Evolutionary conservation across 2,113 vertebrate species (phyloP).

Genomic region (Lethenteron reissneri): DNA sequence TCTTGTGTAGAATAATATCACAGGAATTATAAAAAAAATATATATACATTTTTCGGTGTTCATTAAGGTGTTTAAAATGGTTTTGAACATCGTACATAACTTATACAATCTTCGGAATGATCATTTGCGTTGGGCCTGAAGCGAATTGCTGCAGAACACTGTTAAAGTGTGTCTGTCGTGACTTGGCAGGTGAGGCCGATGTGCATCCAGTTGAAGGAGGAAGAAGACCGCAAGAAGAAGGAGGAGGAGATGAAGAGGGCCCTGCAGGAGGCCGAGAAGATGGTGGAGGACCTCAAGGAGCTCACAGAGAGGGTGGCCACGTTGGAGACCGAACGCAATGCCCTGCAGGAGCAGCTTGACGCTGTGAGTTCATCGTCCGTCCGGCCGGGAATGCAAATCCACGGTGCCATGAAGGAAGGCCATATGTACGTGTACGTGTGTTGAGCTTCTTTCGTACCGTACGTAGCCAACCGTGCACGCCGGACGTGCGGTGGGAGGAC

Average conservation of each 20-base stretch:
- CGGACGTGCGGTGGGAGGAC: too few relatives aligned
- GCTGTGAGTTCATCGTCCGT: constrained; percentile 20
- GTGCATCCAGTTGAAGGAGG: constrained; percentile 11
- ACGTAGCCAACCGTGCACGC: too few relatives aligned
- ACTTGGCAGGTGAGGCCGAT: constrained; percentile 16
- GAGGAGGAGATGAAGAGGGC: constrained; percentile 26
- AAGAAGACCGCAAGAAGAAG: constrained; percentile 24
- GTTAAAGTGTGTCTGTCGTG: too few relatives aligned
- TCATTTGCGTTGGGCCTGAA: too few relatives aligned
- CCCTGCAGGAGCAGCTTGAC: constrained; percentile 17
- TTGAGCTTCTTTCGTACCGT: background rate
- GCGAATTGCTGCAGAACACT: too few relatives aligned
- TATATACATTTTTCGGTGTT: too few relatives aligned
- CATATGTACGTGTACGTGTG: background rate
- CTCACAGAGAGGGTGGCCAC: constrained; percentile 22
- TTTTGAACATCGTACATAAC: too few relatives aligned
- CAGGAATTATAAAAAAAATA: too few relatives aligned
- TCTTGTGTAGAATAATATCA: too few relatives aligned
- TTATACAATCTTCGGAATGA: too few relatives aligned
- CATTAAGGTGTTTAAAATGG: too few relatives aligned
- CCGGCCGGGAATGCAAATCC: background rate
- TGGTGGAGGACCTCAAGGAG: constrained; percentile 18
- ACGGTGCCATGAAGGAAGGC: background rate
- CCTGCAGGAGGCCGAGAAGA: constrained; percentile 22
- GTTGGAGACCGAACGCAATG: constrained; percentile 20